Evolutionary conservation across 2,888 invertebrate species (phyloP).

Genomic region (Hermaeophaga mercurialis): DNA sequence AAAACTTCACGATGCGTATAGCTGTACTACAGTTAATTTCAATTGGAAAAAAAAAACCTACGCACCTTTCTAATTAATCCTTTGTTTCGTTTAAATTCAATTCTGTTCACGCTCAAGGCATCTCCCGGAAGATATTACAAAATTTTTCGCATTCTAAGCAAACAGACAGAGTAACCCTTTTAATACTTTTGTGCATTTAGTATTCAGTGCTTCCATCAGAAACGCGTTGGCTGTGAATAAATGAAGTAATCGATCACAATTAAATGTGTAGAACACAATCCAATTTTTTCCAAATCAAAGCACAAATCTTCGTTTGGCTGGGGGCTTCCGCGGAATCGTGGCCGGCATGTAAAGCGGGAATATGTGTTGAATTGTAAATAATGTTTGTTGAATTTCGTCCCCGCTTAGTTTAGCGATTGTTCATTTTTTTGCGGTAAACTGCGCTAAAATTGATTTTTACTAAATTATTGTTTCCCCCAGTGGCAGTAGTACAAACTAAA

Average conservation of each 20-base stretch:
- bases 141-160: conserved; percentile 10
- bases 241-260: conserved; percentile 50
- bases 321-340: conserved; percentile 36
- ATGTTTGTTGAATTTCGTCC: conserved; percentile 18
- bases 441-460: no score
- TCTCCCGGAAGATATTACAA: neutral
- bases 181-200: conserved; percentile 33
- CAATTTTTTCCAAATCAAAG: conserved; percentile 42
- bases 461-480: no score
- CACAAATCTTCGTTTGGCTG: conserved; percentile 41
- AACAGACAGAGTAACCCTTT: neutral
- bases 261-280: conserved; percentile 43
- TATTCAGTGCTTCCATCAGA: conserved; percentile 35
- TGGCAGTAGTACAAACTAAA: no score
- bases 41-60: no score
- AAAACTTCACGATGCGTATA: no score
- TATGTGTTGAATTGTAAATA: conserved; percentile 25
- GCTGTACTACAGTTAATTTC: no score
- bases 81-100: no score
- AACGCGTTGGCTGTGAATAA: conserved; percentile 35
- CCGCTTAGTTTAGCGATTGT: neutral
- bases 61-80: no score
- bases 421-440: neutral
- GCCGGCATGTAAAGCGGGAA: conserved; percentile 34
- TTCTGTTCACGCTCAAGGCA: no score